Base-by-base conservation (phyloP, 2,888 invertebrate species). In the Lithophane leautieri region DNA sequence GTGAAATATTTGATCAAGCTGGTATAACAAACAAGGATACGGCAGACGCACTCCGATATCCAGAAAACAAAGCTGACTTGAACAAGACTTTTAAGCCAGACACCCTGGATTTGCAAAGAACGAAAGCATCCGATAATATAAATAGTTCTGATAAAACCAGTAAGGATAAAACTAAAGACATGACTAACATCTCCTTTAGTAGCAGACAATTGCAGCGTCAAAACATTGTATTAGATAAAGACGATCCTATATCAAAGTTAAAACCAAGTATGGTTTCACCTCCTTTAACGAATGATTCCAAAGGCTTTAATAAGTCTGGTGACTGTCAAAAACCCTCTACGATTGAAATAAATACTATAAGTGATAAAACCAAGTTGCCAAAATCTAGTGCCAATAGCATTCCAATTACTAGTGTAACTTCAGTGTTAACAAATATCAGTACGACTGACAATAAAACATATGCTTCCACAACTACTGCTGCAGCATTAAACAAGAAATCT, bases 131-230 rank as follows among this genome's bases (percentile, higher is more conserved):
- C 25, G 71, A 75, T n/a, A 56, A 73, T 60, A 16, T 60, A 40
- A 82, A 73, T 40, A 63, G 40, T 66, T 56, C 62, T 44, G 73
- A 79, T 61, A 65, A 63, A 58, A 66, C 28, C 65, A 70, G 69
- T 50, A 84, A 83, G 9, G 81, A 83, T 22, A 87, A 87, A 83
- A 68, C 8, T 65, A 69, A 66, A 42, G 78, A 83, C 79, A 81
- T 70, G 68, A 54, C 76, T 60, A 68, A 56, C 14, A 78, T 70
- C 66, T 79, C 83, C n/a, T 40, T 42, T 70, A 86, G 80, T 40
- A 86, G 52, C 67, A 94, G 91, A 86, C 90, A 91, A 80, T 83
- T 93, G 81, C 91, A 91, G 69, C 89, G 91, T 28, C 93, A 94
- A 89, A 93, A 92, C 82, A 90, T 88, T 71, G 76, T 90, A 54